Base-by-base conservation (phyloP, 2,888 invertebrate species). In the Drosophila paramelanica region DNA sequence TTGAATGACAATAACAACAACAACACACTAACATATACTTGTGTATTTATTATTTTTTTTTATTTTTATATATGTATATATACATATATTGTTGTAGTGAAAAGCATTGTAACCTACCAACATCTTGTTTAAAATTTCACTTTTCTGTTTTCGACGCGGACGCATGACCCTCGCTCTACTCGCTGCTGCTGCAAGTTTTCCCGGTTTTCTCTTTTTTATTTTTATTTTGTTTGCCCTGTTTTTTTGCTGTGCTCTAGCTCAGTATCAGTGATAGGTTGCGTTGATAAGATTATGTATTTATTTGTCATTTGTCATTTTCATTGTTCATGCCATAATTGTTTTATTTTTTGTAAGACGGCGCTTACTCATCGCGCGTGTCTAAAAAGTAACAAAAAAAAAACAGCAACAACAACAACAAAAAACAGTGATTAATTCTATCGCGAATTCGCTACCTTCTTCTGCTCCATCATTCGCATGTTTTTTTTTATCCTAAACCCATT, bases 71-170 rank as follows among this genome's bases (percentile, higher is more conserved):
- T 23, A 3, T 23, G 4, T 3, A 23, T 23, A 3, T 23, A 3
- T 23, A 17, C 17, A 17, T 52, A n/a, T 20, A 42, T 42, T 31
- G 57, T 45, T 58, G 43, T 66, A 39, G 67, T 70, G 60, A 72
- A 64, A 65, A 64, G 50, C 56, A 57, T 43, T 58, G 72, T 53
- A 71, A 56, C 46, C 39, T 36, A 36, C 36, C 46, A 55, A 61
- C 49, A 51, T 71, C 58, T 74, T 79, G 59, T 69, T 72, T 53
- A 43, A 78, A 85, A 79, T 85, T 81, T 88, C 88, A 88, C 81
- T 88, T 88, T 88, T 79, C 65, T 62, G 51, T 47, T 56, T 70
- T 38, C 46, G 55, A 49, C 62, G 57, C 27, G 57, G 52, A 62
- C 64, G 71, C 38, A 49, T 62, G 72, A 71, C 71, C 60, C 43